Base-by-base conservation (phyloP, 2,888 invertebrate genomes). In the Parthenolecanium corni region DNA sequence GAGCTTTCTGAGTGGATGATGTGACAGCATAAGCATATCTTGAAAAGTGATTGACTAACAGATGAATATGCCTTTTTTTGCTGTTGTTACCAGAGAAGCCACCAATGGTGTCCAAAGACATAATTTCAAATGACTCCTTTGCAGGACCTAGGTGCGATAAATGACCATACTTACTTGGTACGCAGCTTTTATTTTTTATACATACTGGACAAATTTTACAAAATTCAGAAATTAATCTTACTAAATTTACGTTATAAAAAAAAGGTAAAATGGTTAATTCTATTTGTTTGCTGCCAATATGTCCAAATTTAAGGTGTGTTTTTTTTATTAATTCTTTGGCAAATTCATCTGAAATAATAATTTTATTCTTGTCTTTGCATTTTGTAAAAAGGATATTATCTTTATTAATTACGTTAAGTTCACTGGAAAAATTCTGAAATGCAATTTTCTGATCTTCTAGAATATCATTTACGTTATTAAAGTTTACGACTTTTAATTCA, bases 111-210 rank as follows among this genome's bases (percentile, higher is more conserved):
- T 71, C 70, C 6, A 70, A 63, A 11, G 70, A 69, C 1, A 69
- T 44, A 56, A 71, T 70, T 64, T 70, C 68, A 64, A 69, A 69
- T 5, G 69, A 69, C 14, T 67, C 31, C 36, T 52, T 57, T 5
- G 71, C 69, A 9, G 71, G 70, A n/a, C 70, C 70, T 23, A 70
- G 44, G 24, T 69, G 67, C 5, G 69, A 68, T 65, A 70, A 63
- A n/a, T 68, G 56, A 4, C 67, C 70, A 52, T 67, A 53, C 56
- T 67, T 67, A 14, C 64, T 23, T 23, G 66, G 64, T 56, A 66
- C 64, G 67, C 71, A 67, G 24, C 68, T 66, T 66, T 71, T 71
- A 52, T 71, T 71, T 64, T 69, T 68, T 49, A 67, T 69, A 53
- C 71, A 70, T 42, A 66, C 64, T 51, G 64, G 62, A 56, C 49